phyloP scores from a whole-genome alignment of 2,888 invertebrate genomes.

The Aphrophora alni region DNA sequence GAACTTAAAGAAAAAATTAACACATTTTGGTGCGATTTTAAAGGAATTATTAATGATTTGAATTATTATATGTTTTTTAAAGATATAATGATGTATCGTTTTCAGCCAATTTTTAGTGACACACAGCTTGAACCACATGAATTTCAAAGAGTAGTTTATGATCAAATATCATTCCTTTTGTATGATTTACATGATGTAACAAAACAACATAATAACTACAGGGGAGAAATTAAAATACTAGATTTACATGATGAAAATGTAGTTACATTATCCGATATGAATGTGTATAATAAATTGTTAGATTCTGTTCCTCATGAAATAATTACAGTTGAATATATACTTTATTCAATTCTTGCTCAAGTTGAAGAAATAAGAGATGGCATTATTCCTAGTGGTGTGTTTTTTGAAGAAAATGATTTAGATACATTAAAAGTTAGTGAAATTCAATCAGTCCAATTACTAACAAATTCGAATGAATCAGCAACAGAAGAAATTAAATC shows the following conservation, averaged over 20 bases:
- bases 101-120: neutral
- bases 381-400: neutral
- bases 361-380: constrained; percentile 15
- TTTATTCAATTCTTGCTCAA: constrained; percentile 32
- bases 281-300: constrained; percentile 30
- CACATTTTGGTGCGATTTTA: constrained; percentile 34
- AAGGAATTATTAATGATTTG: constrained; percentile 50
- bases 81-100: constrained; percentile 12
- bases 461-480: too few species aligned
- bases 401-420: neutral
- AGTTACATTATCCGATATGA: neutral
- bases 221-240: constrained; percentile 59
- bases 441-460: neutral
- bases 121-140: neutral
- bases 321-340: constrained; percentile 29
- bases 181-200: constrained; percentile 64
- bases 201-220: constrained; percentile 60
- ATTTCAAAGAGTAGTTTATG: constrained; percentile 56
- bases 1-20: neutral
- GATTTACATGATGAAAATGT: constrained; percentile 12
- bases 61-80: neutral
- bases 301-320: constrained; percentile 29
- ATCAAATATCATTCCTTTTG: constrained; percentile 61
- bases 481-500: too few species aligned
- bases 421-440: neutral